Evolutionary conservation across 1,140 invertebrate species (phyloP).

Genomic region (Orussus abietinus): DNA sequence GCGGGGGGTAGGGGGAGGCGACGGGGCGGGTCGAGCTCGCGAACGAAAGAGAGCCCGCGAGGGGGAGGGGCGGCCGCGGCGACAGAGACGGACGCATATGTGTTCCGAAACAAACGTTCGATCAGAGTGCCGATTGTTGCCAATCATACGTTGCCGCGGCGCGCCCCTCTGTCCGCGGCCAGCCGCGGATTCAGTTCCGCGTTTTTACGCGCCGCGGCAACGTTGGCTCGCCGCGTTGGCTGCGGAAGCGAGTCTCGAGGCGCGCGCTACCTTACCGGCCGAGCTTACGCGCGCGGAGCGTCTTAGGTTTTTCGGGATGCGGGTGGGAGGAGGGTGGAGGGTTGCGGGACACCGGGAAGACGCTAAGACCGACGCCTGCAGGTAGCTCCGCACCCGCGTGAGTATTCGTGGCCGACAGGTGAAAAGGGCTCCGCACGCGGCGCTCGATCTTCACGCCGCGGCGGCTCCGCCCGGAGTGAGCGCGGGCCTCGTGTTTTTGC

Average conservation of each 20-base stretch:
- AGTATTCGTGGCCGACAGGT: constrained; percentile 17
- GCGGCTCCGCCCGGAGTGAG: too few species aligned
- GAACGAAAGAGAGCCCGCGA: constrained; percentile 10
- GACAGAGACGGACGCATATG: constrained; percentile 32
- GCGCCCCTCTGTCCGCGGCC: constrained; percentile 32
- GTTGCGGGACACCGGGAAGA: too few species aligned
- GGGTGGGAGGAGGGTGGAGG: not conserved
- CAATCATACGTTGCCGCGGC: constrained; percentile 49
- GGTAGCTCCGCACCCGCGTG: constrained; percentile 12
- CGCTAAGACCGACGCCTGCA: too few species aligned
- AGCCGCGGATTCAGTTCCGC: constrained; percentile 45
- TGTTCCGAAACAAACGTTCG: constrained; percentile 50
- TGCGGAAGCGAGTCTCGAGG: constrained; percentile 1
- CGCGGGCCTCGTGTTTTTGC: constrained; percentile 10
- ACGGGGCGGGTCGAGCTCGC: too few species aligned
- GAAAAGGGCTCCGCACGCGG: too few species aligned
- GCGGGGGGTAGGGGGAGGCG: not conserved
- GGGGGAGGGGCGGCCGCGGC: constrained; percentile 7
- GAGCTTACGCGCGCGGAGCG: not conserved
- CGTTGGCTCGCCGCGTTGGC: constrained; percentile 18
- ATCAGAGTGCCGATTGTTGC: constrained; percentile 53
- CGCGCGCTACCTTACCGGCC: constrained; percentile 2
- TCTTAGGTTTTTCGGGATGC: too few species aligned
- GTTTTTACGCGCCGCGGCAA: constrained; percentile 47
- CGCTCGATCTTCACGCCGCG: constrained; percentile 3